Conservation (phyloP, 2,888 invertebrate genomes). For the Diaperis boleti region DNA sequence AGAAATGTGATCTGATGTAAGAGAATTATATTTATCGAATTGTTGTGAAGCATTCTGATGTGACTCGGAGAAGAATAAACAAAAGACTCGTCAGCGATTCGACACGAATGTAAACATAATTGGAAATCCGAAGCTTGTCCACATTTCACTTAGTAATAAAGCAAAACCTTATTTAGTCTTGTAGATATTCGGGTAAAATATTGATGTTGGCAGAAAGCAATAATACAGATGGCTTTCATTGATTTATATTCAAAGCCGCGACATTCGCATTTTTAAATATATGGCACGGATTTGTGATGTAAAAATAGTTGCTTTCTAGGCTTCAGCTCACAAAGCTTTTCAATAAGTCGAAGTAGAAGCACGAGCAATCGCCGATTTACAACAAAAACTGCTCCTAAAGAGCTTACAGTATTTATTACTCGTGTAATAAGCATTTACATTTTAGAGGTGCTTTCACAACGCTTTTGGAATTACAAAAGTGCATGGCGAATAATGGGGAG, state of each 20-base stretch:
- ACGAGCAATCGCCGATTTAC: neutral
- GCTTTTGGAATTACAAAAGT: slow-evolving; percentile 10
- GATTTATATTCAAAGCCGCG: neutral
- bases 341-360: too few species aligned
- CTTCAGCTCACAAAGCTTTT: too few species aligned
- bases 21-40: slow-evolving; percentile 37
- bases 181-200: neutral
- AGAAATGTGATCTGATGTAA: neutral
- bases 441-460: slow-evolving; percentile 1
- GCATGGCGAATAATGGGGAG: slow-evolving; percentile 9
- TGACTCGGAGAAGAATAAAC: slow-evolving; percentile 33
- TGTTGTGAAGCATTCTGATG: slow-evolving; percentile 12
- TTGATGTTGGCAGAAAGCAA: neutral
- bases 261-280: neutral
- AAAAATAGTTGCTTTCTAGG: too few species aligned
- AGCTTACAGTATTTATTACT: neutral
- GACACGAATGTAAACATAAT: slow-evolving; percentile 37
- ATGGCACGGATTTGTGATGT: too few species aligned
- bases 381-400: too few species aligned
- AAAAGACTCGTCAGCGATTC: slow-evolving; percentile 35
- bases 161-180: slow-evolving; percentile 30
- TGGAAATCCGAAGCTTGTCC: slow-evolving; percentile 41
- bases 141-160: slow-evolving; percentile 41
- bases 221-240: neutral
- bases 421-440: neutral